A percentile compares a stretch with the other conserved stretches of the same genome.
These are phyloP conservation scores for Phrynocephalus versicolor DNA, from an alignment of 2,113 vertebrate species.

Conservation along the genomic window DNA sequence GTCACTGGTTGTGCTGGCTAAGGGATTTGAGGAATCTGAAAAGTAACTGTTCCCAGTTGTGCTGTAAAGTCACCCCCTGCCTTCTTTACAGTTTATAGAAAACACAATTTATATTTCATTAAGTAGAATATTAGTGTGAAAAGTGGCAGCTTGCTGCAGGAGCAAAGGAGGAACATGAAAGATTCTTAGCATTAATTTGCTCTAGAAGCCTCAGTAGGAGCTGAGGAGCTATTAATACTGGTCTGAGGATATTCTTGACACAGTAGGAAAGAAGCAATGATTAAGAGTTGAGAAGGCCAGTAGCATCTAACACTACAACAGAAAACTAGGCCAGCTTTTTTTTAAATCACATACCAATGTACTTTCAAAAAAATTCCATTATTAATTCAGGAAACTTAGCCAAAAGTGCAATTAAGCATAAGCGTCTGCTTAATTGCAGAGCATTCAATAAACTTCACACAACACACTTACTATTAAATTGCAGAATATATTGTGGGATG, in stretches of 20 bases:
- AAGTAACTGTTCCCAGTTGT: not conserved
- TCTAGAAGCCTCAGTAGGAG: constrained; percentile 26
- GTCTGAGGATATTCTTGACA: not conserved
- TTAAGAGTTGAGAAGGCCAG: not conserved
- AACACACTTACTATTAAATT: too few species aligned
- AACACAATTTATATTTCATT: not conserved
- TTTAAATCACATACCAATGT: not conserved
- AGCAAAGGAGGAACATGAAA: not conserved
- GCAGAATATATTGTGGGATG: too few species aligned
- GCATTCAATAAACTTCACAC: too few species aligned
- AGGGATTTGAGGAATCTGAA: not conserved
- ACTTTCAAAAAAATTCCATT: too few species aligned
- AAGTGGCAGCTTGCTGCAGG: not conserved
- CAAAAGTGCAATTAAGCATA: too few species aligned
- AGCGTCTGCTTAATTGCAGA: too few species aligned
- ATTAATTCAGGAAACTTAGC: too few species aligned
- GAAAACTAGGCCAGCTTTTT: not conserved
- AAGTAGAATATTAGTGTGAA: not conserved
- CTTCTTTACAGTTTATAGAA: not conserved
- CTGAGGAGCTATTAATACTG: not conserved
- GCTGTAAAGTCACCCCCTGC: not conserved
- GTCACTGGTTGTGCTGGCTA: too few species aligned
- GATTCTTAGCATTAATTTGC: constrained; percentile 3
- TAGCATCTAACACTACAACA: not conserved
- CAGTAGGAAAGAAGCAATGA: not conserved